phyloP scores from a whole-genome alignment of 2,113 vertebrate species.

The Progne subis region DNA sequence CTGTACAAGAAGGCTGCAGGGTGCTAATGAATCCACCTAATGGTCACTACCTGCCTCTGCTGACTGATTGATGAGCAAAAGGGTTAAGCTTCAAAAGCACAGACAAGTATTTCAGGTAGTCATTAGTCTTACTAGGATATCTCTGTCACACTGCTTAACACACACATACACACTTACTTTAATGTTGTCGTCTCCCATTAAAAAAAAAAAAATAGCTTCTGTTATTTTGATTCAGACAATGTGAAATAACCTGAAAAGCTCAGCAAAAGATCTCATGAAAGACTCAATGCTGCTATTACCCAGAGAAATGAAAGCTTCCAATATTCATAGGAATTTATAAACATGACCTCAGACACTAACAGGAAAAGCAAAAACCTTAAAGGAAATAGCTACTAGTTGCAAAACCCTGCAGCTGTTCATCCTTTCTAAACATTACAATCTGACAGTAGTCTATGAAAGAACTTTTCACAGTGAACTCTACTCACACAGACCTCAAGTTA shows the following conservation, averaged over 20 bases:
- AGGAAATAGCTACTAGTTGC: not conserved
- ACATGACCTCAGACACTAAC: not conserved
- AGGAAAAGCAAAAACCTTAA: not conserved
- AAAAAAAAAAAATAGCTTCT: not conserved
- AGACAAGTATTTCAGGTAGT: slow-evolving; percentile 64
- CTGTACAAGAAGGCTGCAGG: slow-evolving; percentile 72
- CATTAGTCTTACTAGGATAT: slow-evolving; percentile 65
- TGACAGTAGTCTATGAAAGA: not conserved
- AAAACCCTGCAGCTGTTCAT: not conserved
- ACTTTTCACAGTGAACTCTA: not conserved
- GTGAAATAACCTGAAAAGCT: slow-evolving; percentile 26
- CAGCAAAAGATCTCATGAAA: not conserved
- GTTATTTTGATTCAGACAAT: not conserved
- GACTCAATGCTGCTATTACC: slow-evolving; percentile 1
- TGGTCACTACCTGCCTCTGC: slow-evolving; percentile 79
- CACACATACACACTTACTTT: not conserved
- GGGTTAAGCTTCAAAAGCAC: slow-evolving; percentile 75
- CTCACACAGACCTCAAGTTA: not conserved
- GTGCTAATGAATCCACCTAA: slow-evolving; percentile 84
- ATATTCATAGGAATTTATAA: not conserved
- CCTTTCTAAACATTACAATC: not conserved
- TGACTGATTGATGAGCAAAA: slow-evolving; percentile 79
- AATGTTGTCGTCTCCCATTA: slow-evolving; percentile 24
- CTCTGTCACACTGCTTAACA: slow-evolving; percentile 34
- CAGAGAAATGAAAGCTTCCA: not conserved